Percentiles rank a stretch among this genome's conserved stretches.
phyloP scores from a whole-genome alignment of 2,113 vertebrate genomes.

The Rhinolophus ferrumequinum region DNA sequence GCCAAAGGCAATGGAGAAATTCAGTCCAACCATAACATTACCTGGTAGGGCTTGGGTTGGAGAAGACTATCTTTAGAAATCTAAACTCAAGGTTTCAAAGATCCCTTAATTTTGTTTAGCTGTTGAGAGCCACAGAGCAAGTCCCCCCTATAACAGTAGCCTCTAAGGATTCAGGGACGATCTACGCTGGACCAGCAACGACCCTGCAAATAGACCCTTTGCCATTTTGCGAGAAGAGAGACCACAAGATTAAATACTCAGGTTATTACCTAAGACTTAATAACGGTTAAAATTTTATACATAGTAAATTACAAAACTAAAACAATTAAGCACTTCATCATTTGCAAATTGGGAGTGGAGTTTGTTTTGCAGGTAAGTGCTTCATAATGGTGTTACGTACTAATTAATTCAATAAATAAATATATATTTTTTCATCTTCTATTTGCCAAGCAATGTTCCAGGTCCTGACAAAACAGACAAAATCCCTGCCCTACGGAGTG shows the following conservation, averaged over 20 bases:
- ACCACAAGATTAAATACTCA: background rate
- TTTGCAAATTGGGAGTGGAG: background rate
- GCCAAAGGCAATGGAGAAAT: background rate
- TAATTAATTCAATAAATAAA: background rate
- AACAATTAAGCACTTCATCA: background rate
- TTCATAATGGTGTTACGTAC: background rate
- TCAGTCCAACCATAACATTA: background rate
- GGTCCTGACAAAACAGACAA: background rate
- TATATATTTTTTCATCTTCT: background rate
- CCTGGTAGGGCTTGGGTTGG: background rate
- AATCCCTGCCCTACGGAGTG: background rate
- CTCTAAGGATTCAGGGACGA: background rate
- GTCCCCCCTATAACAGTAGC: background rate
- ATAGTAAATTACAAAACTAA: background rate
- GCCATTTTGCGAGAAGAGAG: background rate
- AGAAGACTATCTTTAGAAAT: background rate
- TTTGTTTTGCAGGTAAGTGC: background rate
- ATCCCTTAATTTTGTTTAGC: background rate
- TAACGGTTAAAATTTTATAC: background rate
- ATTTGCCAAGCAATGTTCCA: background rate
- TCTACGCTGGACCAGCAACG: background rate
- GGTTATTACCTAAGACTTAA: constrained; percentile 13
- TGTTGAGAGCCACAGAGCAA: background rate
- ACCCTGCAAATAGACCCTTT: background rate
- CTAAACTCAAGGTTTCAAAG: background rate